phyloP scores from a whole-genome alignment of 1,140 invertebrate genomes.

The Manduca sexta region DNA sequence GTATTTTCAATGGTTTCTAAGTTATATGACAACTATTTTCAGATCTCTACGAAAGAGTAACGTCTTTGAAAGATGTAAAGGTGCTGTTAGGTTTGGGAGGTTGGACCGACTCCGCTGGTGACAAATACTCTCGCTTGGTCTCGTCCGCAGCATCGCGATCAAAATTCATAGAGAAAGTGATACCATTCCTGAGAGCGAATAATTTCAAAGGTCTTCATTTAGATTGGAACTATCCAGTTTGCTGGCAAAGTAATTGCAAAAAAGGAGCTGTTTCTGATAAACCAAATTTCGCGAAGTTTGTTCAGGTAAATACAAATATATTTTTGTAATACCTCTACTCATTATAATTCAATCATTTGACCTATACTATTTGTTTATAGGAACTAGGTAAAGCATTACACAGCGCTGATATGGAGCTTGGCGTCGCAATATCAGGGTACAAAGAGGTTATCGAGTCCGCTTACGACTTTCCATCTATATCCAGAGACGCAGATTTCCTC shows the following conservation, averaged over 20 bases:
- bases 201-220: constrained; percentile 88
- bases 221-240: constrained; percentile 94
- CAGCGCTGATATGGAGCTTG: constrained; percentile 80
- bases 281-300: constrained; percentile 83
- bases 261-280: constrained; percentile 85
- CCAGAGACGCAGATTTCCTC: constrained; percentile 84
- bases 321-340: no score
- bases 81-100: constrained; percentile 89
- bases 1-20: no score
- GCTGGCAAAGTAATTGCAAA: constrained; percentile 92
- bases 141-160: constrained; percentile 76
- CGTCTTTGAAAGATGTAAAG: constrained; percentile 77
- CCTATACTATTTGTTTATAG: no score
- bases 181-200: constrained; percentile 81
- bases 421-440: constrained; percentile 90
- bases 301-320: constrained; percentile 72
- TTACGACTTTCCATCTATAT: constrained; percentile 84
- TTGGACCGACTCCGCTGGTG: constrained; percentile 89
- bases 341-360: no score
- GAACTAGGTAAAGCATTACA: constrained; percentile 87
- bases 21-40: no score
- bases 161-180: constrained; percentile 79
- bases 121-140: constrained; percentile 88
- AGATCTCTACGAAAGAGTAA: constrained; percentile 82
- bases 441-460: constrained; percentile 90